These are phyloP conservation scores for Alloscopus bannaensis DNA, from an alignment of 2,888 invertebrate genomes.

Conservation along the genomic window DNA sequence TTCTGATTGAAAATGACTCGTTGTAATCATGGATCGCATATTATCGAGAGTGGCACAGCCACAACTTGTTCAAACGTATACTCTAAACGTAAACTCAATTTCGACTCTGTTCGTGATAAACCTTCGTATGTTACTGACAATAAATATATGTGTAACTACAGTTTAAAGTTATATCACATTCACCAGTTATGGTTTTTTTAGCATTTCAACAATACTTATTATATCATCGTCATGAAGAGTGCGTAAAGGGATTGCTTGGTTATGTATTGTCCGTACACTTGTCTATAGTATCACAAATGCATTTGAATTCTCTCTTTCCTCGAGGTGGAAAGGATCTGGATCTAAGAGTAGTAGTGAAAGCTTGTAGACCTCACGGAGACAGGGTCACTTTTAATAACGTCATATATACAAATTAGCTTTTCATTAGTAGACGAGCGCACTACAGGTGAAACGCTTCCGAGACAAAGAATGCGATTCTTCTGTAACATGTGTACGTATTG, in stretches of 20 bases:
- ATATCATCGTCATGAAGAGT: too few relatives aligned
- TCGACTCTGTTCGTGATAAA: neutral
- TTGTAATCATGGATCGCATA: neutral
- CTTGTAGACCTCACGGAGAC: too few relatives aligned
- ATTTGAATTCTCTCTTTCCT: neutral
- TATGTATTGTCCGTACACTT: conserved; percentile 49
- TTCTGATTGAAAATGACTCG: conserved; percentile 26
- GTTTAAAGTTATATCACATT: conserved; percentile 17
- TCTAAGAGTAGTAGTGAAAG: too few relatives aligned
- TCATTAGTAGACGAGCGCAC: too few relatives aligned
- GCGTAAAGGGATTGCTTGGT: conserved; percentile 1
- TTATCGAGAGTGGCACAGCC: conserved; percentile 17
- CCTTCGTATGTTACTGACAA: neutral
- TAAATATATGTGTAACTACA: conserved; percentile 8
- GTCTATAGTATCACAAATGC: conserved; percentile 40
- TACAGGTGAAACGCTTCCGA: conserved; percentile 3
- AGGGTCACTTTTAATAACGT: too few relatives aligned
- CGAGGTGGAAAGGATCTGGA: neutral
- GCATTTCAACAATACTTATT: conserved; percentile 16
- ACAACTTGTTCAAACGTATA: neutral
- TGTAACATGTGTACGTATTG: too few relatives aligned
- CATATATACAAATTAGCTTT: too few relatives aligned
- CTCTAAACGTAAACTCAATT: too few relatives aligned
- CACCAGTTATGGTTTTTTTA: conserved; percentile 30
- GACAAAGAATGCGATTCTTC: neutral